phyloP scores from a whole-genome alignment of 2,113 vertebrate genomes.

The Pandion haliaetus region DNA sequence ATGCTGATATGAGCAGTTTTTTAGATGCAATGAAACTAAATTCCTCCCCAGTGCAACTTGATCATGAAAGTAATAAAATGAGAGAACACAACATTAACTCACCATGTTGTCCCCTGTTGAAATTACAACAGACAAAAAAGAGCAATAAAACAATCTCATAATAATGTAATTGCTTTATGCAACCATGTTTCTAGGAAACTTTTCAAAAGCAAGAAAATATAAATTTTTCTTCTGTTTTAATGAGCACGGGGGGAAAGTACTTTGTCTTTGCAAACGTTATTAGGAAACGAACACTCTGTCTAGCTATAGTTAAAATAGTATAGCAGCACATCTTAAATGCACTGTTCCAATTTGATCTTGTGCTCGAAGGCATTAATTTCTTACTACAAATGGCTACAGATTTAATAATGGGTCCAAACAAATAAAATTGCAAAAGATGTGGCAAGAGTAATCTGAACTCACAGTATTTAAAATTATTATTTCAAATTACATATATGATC shows the following conservation, averaged over 20 bases:
- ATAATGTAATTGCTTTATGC: slow-evolving; percentile 28
- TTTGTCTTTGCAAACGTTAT: background rate
- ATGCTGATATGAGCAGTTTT: background rate
- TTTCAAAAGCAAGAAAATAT: background rate
- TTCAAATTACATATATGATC: background rate
- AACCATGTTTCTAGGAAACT: slow-evolving; percentile 16
- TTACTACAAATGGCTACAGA: background rate
- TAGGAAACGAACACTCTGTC: background rate
- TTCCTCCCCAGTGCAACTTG: background rate
- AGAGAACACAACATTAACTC: slow-evolving; percentile 19
- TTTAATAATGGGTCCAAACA: background rate
- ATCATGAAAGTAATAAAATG: slow-evolving; percentile 28
- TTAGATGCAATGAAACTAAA: background rate
- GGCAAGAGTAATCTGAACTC: background rate
- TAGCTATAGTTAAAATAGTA: background rate
- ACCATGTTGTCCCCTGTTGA: background rate
- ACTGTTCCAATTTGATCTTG: background rate
- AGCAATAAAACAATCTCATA: slow-evolving; percentile 1
- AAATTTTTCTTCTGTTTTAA: background rate
- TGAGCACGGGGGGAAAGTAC: background rate
- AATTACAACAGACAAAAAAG: slow-evolving; percentile 12
- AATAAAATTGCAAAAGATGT: background rate
- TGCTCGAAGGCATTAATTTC: background rate
- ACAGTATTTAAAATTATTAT: background rate
- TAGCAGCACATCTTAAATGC: background rate